Percentiles rank a stretch among this genome's conserved stretches.
phyloP scores from a whole-genome alignment of 2,113 vertebrate genomes.

The Albula glossodonta region DNA sequence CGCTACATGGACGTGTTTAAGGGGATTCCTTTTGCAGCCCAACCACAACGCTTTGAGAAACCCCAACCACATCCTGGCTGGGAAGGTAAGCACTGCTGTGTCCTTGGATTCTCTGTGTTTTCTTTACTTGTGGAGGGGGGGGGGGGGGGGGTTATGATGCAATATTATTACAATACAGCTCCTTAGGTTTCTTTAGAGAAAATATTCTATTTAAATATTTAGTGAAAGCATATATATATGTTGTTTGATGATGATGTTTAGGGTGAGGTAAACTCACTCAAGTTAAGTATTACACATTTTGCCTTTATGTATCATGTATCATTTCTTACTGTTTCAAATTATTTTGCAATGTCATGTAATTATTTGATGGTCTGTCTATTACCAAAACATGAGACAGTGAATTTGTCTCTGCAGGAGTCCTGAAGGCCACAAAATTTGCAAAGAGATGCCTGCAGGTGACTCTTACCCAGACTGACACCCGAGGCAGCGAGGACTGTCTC shows the following conservation, averaged over 20 bases:
- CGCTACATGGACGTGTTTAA: slow-evolving; percentile 82
- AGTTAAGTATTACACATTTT: too few relatives aligned
- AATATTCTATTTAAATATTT: too few relatives aligned
- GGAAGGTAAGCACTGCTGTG: slow-evolving; percentile 72
- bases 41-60: slow-evolving; percentile 77
- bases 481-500: slow-evolving; percentile 84
- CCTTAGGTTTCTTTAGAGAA: too few relatives aligned
- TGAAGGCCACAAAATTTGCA: slow-evolving; percentile 71
- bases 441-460: slow-evolving; percentile 78
- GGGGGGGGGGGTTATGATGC: too few relatives aligned
- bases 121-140: too few relatives aligned
- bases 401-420: slow-evolving; percentile 64
- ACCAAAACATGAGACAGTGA: not conserved
- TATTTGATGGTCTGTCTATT: too few relatives aligned
- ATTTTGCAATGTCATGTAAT: not conserved
- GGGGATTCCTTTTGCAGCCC: slow-evolving; percentile 87
- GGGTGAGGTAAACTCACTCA: too few relatives aligned
- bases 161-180: too few relatives aligned
- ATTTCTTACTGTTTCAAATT: too few relatives aligned
- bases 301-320: too few relatives aligned
- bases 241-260: too few relatives aligned
- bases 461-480: slow-evolving; percentile 61
- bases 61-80: slow-evolving; percentile 85
- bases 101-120: not conserved
- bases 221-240: too few relatives aligned